Conservation (phyloP, 2,888 invertebrate genomes). For the Luffia ferchaultella region DNA sequence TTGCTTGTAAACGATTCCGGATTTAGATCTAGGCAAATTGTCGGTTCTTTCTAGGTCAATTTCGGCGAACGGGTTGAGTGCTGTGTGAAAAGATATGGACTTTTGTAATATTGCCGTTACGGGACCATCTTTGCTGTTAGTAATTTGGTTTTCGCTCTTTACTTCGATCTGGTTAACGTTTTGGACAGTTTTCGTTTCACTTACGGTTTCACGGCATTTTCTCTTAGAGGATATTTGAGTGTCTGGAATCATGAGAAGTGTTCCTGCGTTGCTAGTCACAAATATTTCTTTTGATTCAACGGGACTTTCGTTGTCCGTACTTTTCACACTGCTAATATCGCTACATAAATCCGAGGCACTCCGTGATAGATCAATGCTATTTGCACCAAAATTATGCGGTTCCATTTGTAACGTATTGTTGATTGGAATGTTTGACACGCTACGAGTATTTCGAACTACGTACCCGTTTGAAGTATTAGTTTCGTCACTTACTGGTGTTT, state of each 20-base stretch:
- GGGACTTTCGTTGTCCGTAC: conserved; percentile 56
- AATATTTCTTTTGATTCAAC: conserved; percentile 31
- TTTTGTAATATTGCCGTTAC: conserved; percentile 29
- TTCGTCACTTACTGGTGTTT: conserved; percentile 20
- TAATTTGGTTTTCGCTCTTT: background rate
- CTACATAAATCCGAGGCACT: conserved; percentile 43
- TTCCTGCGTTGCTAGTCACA: conserved; percentile 43
- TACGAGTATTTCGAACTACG: conserved; percentile 31
- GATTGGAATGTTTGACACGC: conserved; percentile 54
- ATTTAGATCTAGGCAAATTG: conserved; percentile 40
- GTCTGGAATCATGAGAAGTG: conserved; percentile 37
- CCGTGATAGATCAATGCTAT: conserved; percentile 42
- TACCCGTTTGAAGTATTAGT: conserved; percentile 26
- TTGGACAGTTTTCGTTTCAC: background rate
- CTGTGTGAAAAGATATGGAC: conserved; percentile 43
- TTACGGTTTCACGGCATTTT: background rate
- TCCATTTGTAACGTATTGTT: conserved; percentile 24
- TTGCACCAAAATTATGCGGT: conserved; percentile 30
- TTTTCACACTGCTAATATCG: conserved; percentile 60
- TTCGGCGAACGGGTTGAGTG: background rate
- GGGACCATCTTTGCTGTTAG: background rate
- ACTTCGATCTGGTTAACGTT: background rate
- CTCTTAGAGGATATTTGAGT: conserved; percentile 5
- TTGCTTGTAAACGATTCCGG: conserved; percentile 39
- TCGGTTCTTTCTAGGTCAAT: conserved; percentile 17